These are phyloP conservation scores for Spodoptera littoralis DNA, from an alignment of 2,888 invertebrate species.

Conservation along the genomic window DNA sequence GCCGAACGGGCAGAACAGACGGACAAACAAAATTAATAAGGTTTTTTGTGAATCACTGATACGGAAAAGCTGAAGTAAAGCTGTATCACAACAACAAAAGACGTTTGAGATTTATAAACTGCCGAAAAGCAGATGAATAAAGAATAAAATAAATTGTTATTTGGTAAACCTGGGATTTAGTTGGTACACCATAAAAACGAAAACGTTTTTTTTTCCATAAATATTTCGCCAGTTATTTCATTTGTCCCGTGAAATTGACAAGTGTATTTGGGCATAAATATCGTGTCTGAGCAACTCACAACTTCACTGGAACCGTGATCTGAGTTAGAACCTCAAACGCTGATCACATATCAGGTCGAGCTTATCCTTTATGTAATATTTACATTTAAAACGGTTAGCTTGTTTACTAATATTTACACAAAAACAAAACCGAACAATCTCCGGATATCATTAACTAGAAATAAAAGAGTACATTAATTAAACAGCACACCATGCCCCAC, in stretches of 20 bases:
- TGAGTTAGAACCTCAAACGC: too few species aligned
- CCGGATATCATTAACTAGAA: constrained; percentile 29
- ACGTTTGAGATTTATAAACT: constrained; percentile 11
- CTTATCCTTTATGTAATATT: too few species aligned
- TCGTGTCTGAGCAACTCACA: too few species aligned
- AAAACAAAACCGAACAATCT: constrained; percentile 20
- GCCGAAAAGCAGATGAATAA: constrained; percentile 15
- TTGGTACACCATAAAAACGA: too few species aligned
- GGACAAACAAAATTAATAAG: constrained; percentile 51
- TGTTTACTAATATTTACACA: neutral
- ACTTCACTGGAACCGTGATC: too few species aligned
- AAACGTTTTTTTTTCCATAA: too few species aligned
- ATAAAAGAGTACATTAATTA: constrained; percentile 40
- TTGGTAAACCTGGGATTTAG: too few species aligned
- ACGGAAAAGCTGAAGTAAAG: constrained; percentile 31
- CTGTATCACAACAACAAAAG: constrained; percentile 40
- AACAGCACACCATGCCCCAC: constrained; percentile 9
- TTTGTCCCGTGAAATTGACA: too few species aligned
- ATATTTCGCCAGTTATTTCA: too few species aligned
- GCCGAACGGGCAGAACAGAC: constrained; percentile 26
- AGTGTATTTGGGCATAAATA: too few species aligned
- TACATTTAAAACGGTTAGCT: too few species aligned
- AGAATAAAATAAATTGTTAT: neutral
- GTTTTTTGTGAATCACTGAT: constrained; percentile 28
- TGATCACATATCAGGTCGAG: too few species aligned